phyloP scores from a whole-genome alignment of 2,797 vertebrate genomes.

The Neomorphus geoffroyi region DNA sequence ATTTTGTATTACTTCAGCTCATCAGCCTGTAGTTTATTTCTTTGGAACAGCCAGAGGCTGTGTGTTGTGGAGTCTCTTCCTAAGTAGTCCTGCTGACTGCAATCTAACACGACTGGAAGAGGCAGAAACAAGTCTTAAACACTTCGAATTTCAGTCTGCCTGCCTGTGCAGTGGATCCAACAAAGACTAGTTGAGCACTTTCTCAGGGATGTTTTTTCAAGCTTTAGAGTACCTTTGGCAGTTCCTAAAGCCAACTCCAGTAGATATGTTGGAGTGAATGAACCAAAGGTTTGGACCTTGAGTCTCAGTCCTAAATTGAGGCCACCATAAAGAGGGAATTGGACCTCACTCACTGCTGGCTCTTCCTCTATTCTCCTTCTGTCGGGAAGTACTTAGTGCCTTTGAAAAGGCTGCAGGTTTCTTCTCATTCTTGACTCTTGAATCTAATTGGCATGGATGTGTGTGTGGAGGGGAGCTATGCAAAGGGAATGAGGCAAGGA shows the following conservation, averaged over 20 bases:
- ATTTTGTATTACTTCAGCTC: slow-evolving; percentile 27
- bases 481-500: accelerated
- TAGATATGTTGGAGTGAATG: neutral
- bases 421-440: neutral
- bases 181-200: neutral
- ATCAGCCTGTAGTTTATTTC: slow-evolving; percentile 35
- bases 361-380: neutral
- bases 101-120: neutral
- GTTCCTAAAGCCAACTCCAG: neutral
- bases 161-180: neutral
- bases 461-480: neutral
- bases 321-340: neutral
- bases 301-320: neutral
- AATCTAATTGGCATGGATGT: neutral
- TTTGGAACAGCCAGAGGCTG: neutral
- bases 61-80: neutral
- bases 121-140: neutral
- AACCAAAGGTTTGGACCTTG: neutral
- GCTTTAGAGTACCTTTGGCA: neutral
- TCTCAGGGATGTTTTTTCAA: slow-evolving; percentile 27
- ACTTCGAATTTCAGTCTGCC: neutral
- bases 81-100: neutral
- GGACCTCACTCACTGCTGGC: neutral
- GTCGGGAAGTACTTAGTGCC: neutral
- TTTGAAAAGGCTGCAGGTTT: neutral